These are phyloP conservation scores for Clostera curtula DNA, from an alignment of 2,888 invertebrate genomes.

Conservation along the genomic window DNA sequence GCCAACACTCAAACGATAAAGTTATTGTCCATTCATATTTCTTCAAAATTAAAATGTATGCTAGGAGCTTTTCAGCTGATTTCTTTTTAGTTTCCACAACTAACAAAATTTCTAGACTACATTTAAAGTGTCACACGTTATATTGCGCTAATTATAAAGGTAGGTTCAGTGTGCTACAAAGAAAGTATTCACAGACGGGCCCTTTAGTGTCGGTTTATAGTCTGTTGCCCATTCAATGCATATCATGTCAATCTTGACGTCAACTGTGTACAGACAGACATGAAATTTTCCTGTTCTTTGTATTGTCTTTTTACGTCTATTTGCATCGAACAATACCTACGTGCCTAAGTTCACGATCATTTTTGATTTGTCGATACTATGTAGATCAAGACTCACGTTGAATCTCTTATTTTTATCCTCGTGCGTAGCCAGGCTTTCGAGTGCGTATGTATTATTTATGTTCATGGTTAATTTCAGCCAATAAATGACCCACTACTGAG, in stretches of 20 bases:
- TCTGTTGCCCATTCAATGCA: slow-evolving; percentile 33
- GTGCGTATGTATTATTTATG: slow-evolving; percentile 23
- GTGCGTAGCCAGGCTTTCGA: slow-evolving; percentile 15
- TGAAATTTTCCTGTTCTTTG: slow-evolving; percentile 59
- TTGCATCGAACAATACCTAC: slow-evolving; percentile 35
- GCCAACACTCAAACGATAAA: too few species aligned
- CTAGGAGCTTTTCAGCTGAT: too few species aligned
- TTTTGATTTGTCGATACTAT: slow-evolving; percentile 46
- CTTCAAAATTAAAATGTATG: too few species aligned
- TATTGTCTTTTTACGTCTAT: slow-evolving; percentile 32
- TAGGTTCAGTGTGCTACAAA: slow-evolving; percentile 6
- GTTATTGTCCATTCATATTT: too few species aligned
- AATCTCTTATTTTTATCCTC: slow-evolving; percentile 40
- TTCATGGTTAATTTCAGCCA: slow-evolving; percentile 12
- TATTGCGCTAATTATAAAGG: too few species aligned
- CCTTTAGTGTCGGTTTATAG: slow-evolving; percentile 20
- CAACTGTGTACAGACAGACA: slow-evolving; percentile 29
- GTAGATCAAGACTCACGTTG: slow-evolving; percentile 40
- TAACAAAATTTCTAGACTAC: too few species aligned
- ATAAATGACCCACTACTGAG: slow-evolving; percentile 10
- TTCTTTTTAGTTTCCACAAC: too few species aligned
- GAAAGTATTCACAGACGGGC: slow-evolving; percentile 9
- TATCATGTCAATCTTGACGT: slow-evolving; percentile 36
- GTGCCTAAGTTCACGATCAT: slow-evolving; percentile 45
- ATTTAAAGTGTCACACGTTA: too few species aligned